Evolutionary conservation across 1,140 invertebrate genomes (phyloP).

Genomic region (Platorchestia sp.): DNA sequence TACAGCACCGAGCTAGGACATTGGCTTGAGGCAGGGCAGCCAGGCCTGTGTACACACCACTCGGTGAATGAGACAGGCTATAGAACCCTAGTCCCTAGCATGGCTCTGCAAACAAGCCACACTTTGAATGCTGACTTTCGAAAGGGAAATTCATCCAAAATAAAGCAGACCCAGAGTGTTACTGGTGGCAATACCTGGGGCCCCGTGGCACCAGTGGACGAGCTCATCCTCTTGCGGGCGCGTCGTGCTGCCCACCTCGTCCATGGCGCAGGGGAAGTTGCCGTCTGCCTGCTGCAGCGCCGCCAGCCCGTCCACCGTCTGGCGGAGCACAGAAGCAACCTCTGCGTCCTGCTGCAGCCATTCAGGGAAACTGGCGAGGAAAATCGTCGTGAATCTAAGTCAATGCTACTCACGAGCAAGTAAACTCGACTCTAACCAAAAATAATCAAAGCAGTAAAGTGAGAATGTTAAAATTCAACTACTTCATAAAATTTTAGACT

Average conservation of each 20-base stretch:
- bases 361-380: constrained; percentile 58
- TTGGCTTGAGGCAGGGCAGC: not conserved
- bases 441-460: not conserved
- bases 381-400: not conserved
- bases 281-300: constrained; percentile 78
- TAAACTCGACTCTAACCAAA: not conserved
- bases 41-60: too few species aligned
- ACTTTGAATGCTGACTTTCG: too few species aligned
- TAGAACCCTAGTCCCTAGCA: too few species aligned
- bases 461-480: too few species aligned
- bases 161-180: too few species aligned
- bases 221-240: constrained; percentile 76
- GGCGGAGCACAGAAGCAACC: constrained; percentile 74
- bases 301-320: constrained; percentile 76
- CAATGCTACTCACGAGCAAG: not conserved
- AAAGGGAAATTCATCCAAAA: too few species aligned
- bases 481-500: too few species aligned
- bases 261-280: constrained; percentile 84
- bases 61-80: too few species aligned
- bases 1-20: not conserved
- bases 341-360: constrained; percentile 70
- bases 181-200: constrained; percentile 75
- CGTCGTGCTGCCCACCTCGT: constrained; percentile 74
- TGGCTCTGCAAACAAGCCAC: too few species aligned
- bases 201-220: constrained; percentile 92